Base-by-base conservation (phyloP, 2,797 vertebrate species). In the Pogoniulus pusillus region DNA sequence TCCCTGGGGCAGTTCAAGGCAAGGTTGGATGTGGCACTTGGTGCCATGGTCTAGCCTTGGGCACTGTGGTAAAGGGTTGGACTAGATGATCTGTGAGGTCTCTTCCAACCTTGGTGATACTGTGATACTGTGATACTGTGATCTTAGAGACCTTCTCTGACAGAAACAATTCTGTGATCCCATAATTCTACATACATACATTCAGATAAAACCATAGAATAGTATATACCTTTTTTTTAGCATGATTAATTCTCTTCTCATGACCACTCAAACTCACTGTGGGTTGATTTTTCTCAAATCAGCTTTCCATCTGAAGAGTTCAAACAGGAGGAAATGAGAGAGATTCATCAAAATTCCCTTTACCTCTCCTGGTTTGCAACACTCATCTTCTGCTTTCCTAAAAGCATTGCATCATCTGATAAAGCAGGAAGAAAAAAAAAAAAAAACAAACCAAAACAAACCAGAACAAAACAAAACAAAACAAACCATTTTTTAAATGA, bases 271-370 rank as follows among this genome's bases (percentile, higher is more conserved):
- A 16, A 47, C 59, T 45, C 60, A 73, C 9, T 9, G 7, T 10
- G 19, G 27, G 26, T 19, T 78, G 43, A 63, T 59, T 85, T 85
- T 87, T 63, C 57, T 63, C 57, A 49, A 41, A 89, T 62, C 0
- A 1, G 57, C 81, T 92, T 87, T 91, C 70, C 53, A 68, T 39
- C 30, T 24, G 64, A 70, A 83, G 10, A 51, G 49, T 76, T 70
- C 70, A 92, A 91, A 26, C 18, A 29, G 39, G 37, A 85, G 53
- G 68, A 92, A 82, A 93, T 71, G 35, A 37, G 59, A 76, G 70
- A 81, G 87, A 83, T 81, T 87, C 85, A 93, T 89, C 89, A 89
- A 60, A 87, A 84, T 79, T 92, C 20, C 35, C 16, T 57, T 81
- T 85, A 59, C 78, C 59, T 89, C 60, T 85, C 77, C 68, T 32